Base-by-base conservation (phyloP, 2,113 vertebrate genomes). In the Cichladusa arquata region DNA sequence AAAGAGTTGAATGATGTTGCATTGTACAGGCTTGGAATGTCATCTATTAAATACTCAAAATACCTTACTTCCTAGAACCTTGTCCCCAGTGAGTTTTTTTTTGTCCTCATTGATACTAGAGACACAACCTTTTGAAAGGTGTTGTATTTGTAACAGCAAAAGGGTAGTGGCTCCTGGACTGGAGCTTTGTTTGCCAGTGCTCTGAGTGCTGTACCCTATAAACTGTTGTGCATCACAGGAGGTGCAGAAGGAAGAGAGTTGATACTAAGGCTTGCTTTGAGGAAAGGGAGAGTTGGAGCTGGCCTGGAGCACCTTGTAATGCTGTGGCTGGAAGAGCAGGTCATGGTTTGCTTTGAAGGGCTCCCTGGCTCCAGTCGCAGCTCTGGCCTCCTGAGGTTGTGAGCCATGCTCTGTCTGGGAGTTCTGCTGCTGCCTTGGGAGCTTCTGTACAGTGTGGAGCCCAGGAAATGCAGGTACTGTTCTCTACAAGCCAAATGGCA, bases 1-100 rank as follows among this genome's bases (percentile, higher is more conserved):
- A 25, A 77, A n/a, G 6, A 19, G 7, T 61, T 85, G 0, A 79
- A 51, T 69, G 24, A 20, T 86, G 69, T 86, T 91, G 70, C 74
- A 44, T 86, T 96, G 84, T 95, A 94, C 65, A 94, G 88, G 81
- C 79, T 92, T 93, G 80, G 84, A 89, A 61, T 67, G 69, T 81
- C 60, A 81, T 79, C 72, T 87, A 88, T 91, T 93, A 94, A 96
- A 95, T 86, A 58, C 22, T 86, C 33, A 58, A 54, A 53, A 31
- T 74, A 81, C 56, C n/a, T 91, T 47, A 26, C 38, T 88, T 79
- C 19, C 11, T 89, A 71, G 77, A 86, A 81, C 34, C 11, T 95
- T 81, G 93, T 91, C n/a, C 81, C 40, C 36, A 87, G 77, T 96
- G 89, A 57, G 18, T 12, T 87, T 48, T 48, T 36, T 77, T 61